A percentile compares a stretch with the other conserved stretches of the same genome.
Evolutionary conservation across 2,797 vertebrate genomes (phyloP).

Genomic region (Gymnoscopelus microlampas): DNA sequence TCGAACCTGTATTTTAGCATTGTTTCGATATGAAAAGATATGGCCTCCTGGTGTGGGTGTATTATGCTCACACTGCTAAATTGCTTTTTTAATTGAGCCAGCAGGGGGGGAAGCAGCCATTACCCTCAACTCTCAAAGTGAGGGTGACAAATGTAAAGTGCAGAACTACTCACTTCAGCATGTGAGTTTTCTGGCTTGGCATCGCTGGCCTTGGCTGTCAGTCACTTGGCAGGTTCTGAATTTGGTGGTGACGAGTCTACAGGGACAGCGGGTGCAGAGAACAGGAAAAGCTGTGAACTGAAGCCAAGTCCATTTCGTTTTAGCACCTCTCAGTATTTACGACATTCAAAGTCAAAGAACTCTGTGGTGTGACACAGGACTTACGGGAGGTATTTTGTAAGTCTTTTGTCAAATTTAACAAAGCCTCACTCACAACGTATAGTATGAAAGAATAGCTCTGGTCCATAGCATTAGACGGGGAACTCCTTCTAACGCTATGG

Average conservation of each 20-base stretch:
- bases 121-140: slow-evolving; percentile 11
- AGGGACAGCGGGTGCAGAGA: slow-evolving; percentile 38
- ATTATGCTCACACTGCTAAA: not conserved
- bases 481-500: too few species aligned
- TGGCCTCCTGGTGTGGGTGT: too few species aligned
- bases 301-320: slow-evolving; percentile 50
- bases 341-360: slow-evolving; percentile 38
- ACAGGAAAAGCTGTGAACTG: slow-evolving; percentile 38
- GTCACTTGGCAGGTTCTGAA: slow-evolving; percentile 46
- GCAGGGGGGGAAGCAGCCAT: slow-evolving; percentile 7
- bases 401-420: too few species aligned
- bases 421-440: too few species aligned
- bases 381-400: not conserved
- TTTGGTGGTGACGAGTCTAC: slow-evolving; percentile 38
- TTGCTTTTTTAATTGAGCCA: slow-evolving; percentile 35
- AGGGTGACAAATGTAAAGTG: slow-evolving; percentile 29
- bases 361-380: not conserved
- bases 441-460: too few species aligned
- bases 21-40: slow-evolving; percentile 13
- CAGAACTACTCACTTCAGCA: slow-evolving; percentile 22
- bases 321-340: slow-evolving; percentile 34
- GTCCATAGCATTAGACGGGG: too few species aligned
- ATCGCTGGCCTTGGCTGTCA: slow-evolving; percentile 11
- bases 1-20: slow-evolving; percentile 4
- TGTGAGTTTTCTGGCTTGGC: slow-evolving; percentile 10